phyloP scores from a whole-genome alignment of 2,888 invertebrate species.

The Flabesymbios commensalis region DNA sequence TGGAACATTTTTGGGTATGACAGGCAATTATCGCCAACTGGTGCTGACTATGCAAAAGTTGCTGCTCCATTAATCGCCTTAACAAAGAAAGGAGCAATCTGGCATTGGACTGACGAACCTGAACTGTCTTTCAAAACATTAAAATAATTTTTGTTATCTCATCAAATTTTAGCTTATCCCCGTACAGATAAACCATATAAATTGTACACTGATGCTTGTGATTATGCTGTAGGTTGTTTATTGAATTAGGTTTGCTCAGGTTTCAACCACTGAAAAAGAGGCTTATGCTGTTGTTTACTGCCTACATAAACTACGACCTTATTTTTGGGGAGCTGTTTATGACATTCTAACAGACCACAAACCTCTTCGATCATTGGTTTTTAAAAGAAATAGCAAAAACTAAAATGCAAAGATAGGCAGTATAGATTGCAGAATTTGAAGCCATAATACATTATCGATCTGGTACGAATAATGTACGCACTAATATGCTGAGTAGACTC shows the following conservation, averaged over 20 bases:
- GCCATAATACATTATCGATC: not conserved
- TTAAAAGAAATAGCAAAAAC: conserved; percentile 20
- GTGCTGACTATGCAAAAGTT: conserved; percentile 10
- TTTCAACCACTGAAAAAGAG: conserved; percentile 6
- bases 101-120: conserved; percentile 7
- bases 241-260: not conserved
- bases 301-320: not conserved
- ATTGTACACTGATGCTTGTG: conserved; percentile 4
- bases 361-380: too few relatives aligned
- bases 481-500: too few relatives aligned
- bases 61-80: conserved; percentile 8
- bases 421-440: conserved; percentile 22
- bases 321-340: conserved; percentile 5
- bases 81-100: conserved; percentile 5
- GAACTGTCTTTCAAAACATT: not conserved
- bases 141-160: not conserved
- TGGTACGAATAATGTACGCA: too few relatives aligned
- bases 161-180: conserved; percentile 5
- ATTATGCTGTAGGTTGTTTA: not conserved
- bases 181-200: not conserved
- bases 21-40: conserved; percentile 15
- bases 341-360: conserved; percentile 7
- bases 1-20: conserved; percentile 18
- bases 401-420: conserved; percentile 20
- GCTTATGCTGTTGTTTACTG: conserved; percentile 2